phyloP scores from a whole-genome alignment of 2,888 invertebrate genomes.

The Macropis europaea region DNA sequence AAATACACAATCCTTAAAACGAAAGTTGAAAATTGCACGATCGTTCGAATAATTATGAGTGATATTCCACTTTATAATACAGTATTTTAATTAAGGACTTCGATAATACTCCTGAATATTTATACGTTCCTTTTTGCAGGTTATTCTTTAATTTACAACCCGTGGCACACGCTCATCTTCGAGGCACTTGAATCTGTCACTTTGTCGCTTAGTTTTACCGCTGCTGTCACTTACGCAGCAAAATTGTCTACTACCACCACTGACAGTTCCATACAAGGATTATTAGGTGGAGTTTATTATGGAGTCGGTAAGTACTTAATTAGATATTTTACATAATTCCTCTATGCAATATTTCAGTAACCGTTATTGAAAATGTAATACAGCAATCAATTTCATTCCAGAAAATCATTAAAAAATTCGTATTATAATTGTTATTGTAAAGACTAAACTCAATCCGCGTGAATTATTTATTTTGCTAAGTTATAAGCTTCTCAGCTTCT shows the following conservation, averaged over 20 bases:
- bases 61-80: no score
- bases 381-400: no score
- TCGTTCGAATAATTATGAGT: no score
- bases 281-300: constrained; percentile 90
- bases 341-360: neutral
- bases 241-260: constrained; percentile 87
- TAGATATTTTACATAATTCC: neutral
- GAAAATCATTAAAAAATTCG: neutral
- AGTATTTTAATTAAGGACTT: no score
- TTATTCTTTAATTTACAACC: constrained; percentile 88
- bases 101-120: neutral
- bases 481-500: no score
- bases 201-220: constrained; percentile 87
- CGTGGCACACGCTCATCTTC: constrained; percentile 88
- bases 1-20: no score
- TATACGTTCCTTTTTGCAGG: constrained; percentile 79
- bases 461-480: no score
- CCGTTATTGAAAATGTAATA: no score
- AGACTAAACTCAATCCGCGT: no score
- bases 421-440: no score
- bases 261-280: constrained; percentile 88
- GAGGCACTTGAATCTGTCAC: constrained; percentile 90
- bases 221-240: constrained; percentile 89
- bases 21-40: no score
- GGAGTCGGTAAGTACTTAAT: constrained; percentile 84